A percentile compares a stretch with the other conserved stretches of the same genome.
Evolutionary conservation across 2,888 invertebrate species (phyloP).

Genomic region (Apamea crenata): DNA sequence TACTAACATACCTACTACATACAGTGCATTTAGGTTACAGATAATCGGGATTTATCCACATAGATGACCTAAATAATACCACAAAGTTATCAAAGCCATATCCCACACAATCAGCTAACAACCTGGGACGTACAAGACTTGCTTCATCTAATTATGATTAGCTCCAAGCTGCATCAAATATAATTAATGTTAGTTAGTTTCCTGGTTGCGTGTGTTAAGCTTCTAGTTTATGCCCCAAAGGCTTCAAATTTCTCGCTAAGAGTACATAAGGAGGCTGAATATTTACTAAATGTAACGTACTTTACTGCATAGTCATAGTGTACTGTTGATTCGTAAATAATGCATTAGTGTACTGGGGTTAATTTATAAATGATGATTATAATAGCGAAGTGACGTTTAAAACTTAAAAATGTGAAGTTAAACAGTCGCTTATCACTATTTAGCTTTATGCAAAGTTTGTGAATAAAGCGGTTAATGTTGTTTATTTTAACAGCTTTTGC

Average conservation of each 20-base stretch:
- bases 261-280: constrained; percentile 7
- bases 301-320: too few species aligned
- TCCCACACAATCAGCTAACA: constrained; percentile 13
- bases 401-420: too few species aligned
- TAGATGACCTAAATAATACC: not conserved
- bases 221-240: constrained; percentile 38
- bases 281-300: constrained; percentile 3
- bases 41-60: not conserved
- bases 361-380: too few species aligned
- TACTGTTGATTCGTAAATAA: not conserved
- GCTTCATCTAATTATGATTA: constrained; percentile 37
- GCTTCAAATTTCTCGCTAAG: constrained; percentile 42
- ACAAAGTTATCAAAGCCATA: not conserved
- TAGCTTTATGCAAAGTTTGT: too few species aligned
- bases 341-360: too few species aligned
- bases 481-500: too few species aligned
- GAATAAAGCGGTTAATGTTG: not conserved
- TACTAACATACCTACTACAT: too few species aligned
- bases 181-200: constrained; percentile 44
- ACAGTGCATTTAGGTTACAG: not conserved
- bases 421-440: too few species aligned
- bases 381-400: too few species aligned
- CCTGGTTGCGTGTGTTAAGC: constrained; percentile 20
- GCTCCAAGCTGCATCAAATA: constrained; percentile 25
- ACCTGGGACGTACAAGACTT: constrained; percentile 10